phyloP scores from a whole-genome alignment of 1,140 invertebrate species.

The Microplitis demolitor region DNA sequence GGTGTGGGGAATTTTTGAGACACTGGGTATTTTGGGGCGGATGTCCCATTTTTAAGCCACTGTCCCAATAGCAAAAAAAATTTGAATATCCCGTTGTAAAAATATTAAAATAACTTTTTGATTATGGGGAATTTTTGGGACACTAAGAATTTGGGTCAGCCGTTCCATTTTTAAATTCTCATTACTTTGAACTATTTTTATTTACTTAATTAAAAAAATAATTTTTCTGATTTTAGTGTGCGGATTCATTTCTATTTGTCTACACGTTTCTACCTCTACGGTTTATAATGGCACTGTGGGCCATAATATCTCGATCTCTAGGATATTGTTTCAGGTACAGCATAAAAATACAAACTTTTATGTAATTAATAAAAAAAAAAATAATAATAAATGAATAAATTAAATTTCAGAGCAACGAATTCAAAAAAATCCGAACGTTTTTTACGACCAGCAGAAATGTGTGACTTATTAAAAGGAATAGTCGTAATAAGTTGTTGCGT shows the following conservation, averaged over 20 bases:
- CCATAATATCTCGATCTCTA: conserved; percentile 74
- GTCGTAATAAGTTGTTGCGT: conserved; percentile 85
- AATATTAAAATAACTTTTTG: too few relatives aligned
- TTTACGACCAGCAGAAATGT: conserved; percentile 90
- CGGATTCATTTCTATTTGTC: conserved; percentile 97
- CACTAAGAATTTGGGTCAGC: too few relatives aligned
- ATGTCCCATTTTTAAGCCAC: too few relatives aligned
- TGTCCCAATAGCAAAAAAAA: too few relatives aligned
- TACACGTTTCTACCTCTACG: conserved; percentile 96
- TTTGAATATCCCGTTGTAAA: too few relatives aligned
- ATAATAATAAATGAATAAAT: neutral
- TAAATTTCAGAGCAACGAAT: conserved; percentile 32
- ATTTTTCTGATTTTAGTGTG: conserved; percentile 68
- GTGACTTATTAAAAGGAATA: conserved; percentile 92
- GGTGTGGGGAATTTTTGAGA: too few relatives aligned
- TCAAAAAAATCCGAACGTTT: conserved; percentile 51
- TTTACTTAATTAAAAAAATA: neutral
- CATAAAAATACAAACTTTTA: neutral
- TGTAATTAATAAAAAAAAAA: conserved; percentile 21
- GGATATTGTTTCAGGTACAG: conserved; percentile 73
- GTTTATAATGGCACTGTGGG: conserved; percentile 85
- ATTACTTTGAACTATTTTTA: too few relatives aligned
- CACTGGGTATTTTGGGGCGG: too few relatives aligned
- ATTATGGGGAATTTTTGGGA: too few relatives aligned
- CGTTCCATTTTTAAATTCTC: too few relatives aligned